These are phyloP conservation scores for Mormyrus proboscirostris DNA, from an alignment of 2,797 vertebrate species.

Conservation along the genomic window DNA sequence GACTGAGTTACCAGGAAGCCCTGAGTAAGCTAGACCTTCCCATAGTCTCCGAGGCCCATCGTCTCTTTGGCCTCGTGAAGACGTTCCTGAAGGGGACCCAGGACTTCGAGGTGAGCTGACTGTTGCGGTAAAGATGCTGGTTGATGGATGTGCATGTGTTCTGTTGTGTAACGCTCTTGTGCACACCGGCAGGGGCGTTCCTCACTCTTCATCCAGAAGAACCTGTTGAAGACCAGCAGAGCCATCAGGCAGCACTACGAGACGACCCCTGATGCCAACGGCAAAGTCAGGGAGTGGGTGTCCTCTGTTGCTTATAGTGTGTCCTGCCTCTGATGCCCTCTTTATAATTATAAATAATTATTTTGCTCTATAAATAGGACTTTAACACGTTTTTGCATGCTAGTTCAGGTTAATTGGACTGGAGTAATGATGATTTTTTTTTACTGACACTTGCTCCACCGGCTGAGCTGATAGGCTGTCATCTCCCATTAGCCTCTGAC, in stretches of 20 bases:
- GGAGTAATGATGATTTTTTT: not conserved
- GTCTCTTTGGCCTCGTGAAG: constrained; percentile 66
- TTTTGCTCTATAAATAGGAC: not conserved
- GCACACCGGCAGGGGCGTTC: constrained; percentile 56
- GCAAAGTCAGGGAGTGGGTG: constrained; percentile 84
- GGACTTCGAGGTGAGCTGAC: constrained; percentile 62
- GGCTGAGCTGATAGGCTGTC: not conserved
- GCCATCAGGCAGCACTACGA: constrained; percentile 69
- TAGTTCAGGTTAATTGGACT: not conserved
- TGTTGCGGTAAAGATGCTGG: not conserved
- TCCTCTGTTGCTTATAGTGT: not conserved
- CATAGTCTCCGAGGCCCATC: constrained; percentile 55
- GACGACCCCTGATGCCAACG: constrained; percentile 52
- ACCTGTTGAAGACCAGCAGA: constrained; percentile 76
- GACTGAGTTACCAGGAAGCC: constrained; percentile 64
- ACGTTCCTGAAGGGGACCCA: constrained; percentile 55
- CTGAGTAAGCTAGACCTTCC: constrained; percentile 51
- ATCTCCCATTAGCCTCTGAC: not conserved
- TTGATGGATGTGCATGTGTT: not conserved
- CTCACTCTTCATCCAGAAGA: constrained; percentile 56
- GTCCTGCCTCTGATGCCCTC: not conserved
- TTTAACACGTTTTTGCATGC: not conserved
- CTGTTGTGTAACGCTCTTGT: constrained; percentile 21
- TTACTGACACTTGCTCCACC: not conserved
- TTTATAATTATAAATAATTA: not conserved